These are phyloP conservation scores for Noctua janthina DNA, from an alignment of 2,888 invertebrate species.

Conservation along the genomic window DNA sequence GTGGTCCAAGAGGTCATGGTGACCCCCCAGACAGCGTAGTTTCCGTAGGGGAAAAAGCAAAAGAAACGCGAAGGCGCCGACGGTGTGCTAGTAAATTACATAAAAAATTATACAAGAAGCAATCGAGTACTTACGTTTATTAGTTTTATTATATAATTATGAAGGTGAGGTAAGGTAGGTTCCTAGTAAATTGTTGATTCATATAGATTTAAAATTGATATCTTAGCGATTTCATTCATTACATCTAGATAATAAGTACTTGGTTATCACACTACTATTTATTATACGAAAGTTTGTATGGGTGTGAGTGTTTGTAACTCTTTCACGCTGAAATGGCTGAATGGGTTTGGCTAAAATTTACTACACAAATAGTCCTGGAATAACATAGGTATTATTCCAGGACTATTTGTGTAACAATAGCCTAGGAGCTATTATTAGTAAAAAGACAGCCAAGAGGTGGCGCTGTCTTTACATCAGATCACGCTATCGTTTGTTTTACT, in stretches of 20 bases:
- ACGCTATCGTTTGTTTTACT: neutral
- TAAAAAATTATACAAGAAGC: slow-evolving; percentile 6
- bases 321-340: neutral
- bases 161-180: neutral
- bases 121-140: neutral
- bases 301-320: neutral
- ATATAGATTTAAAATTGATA: slow-evolving; percentile 11
- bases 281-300: neutral
- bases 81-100: neutral
- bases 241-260: neutral
- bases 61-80: neutral
- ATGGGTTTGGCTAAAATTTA: neutral
- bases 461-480: neutral
- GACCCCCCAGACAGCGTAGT: neutral
- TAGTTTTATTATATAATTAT: neutral
- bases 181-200: neutral
- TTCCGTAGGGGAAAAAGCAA: neutral
- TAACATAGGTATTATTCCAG: too few species aligned
- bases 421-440: neutral
- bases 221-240: slow-evolving; percentile 27
- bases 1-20: neutral
- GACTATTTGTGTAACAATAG: too few species aligned
- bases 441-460: neutral
- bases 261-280: neutral
- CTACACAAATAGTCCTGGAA: neutral